Evolutionary conservation across 2,888 invertebrate genomes (phyloP), one percentile per base, ranked within the genome.

Genomic region (Parapristionchus giblindavisi): DNA sequence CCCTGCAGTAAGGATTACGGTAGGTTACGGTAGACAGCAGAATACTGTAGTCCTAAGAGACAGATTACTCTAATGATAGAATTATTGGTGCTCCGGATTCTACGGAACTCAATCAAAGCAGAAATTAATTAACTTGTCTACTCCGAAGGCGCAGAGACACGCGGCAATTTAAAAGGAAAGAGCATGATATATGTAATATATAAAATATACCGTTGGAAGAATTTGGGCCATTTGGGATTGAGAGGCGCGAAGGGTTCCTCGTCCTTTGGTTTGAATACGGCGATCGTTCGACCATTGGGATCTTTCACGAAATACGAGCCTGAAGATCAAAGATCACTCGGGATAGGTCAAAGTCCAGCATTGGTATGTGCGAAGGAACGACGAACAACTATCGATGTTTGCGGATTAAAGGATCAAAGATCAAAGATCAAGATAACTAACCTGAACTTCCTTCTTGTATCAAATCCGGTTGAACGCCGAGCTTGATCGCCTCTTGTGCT

Each of bases 211-310:
- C 75, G 76, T 91, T 98, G 98, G 93, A 98, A 94, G 95, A 96
- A 98, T 90, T 98, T 99, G 52, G 96, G 98, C 98, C 98, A 98
- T 89, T 98, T 98, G 43, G 98, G 98, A 90, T 99, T 99, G 85
- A 97, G 91, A 80, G 95, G 92, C 14, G 98, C 98, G 89, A 98
- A 99, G 0, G 99, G 99, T 89, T 99, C 99, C 89, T 99, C 99
- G 90, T 99, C 97, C 90, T 98, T 99, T 1, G 99, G 99, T 89
- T 99, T 99, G 90, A 97, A 99, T 48, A 99, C 98, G 73, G 93
- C 96, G 87, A 98, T 92, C 84, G 92, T 92, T 92, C 77, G 89
- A 81, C 87, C 88, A 38, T 93, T 92, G 75, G 92, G 91, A 90
- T 95, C 95, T 90, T 95, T 96, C 76, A 97, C 97, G 91, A 99